Evolutionary conservation across 2,888 invertebrate genomes (phyloP), one percentile per base, ranked within the genome.

Genomic region (Leptopilina myrica): DNA sequence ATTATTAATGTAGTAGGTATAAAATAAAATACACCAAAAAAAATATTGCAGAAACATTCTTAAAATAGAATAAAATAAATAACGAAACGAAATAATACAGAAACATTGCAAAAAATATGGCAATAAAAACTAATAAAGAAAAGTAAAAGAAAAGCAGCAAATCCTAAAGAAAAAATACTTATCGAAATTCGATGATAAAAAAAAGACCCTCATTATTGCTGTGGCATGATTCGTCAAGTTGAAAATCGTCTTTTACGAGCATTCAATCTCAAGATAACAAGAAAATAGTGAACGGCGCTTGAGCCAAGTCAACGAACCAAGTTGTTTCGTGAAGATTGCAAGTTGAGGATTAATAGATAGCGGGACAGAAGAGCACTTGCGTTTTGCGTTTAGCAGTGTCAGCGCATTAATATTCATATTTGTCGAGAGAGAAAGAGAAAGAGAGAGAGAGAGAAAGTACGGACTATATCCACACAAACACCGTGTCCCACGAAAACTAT

Each of bases 381-480:
- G 84, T 81, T 84, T 87, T 77, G 83, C 81, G 86, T 89, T 89
- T 88, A 89, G 90, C 91, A 88, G 87, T 82, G 89, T 91, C 91
- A 91, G 91, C 91, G 89, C 88, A 91, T 91, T 89, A 91, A 91
- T 91, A 91, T 91, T 91, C 91, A 91, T 90, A 87, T 83, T 86
- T 83, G 79, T 79, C 67, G 76, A 82, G 82, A 79, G 76, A 80
- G 76, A 67, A 80, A 77, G 76, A 11, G 49, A 49, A 77, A 82
- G 82, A 79, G 76, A 80, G 76, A 69, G 81, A 49, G 49, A 8
- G 9, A 11, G 49, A 49, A 11, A 8, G 9, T 1, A 12, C 78
- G 46, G 78, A 76, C 73, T 69, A 73, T 65, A 73, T 69, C 64
- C 79, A 79, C 75, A 80, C 79, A 79, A 67, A 80, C 79, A 80